A percentile compares a stretch with the other conserved stretches of the same genome.
Conservation (phyloP, 2,888 invertebrate species). For the Epistrophe grossulariae region DNA sequence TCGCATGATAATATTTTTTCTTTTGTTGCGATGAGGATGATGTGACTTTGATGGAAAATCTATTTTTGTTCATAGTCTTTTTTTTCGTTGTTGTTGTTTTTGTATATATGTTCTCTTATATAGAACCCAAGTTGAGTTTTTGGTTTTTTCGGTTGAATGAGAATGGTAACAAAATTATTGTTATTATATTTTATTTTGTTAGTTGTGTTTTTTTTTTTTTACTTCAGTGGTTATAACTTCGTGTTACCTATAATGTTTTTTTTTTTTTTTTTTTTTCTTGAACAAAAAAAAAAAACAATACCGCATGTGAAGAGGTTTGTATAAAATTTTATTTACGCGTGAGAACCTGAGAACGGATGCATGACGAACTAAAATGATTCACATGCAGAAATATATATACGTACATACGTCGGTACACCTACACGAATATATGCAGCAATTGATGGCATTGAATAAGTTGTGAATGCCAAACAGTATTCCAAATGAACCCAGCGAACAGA, state of each 20-base stretch:
- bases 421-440: conserved; percentile 42
- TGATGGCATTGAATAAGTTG: conserved; percentile 48
- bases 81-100: conserved; percentile 25
- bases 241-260: neutral
- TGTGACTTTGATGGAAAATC: conserved; percentile 76
- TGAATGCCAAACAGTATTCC: conserved; percentile 18
- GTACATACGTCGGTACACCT: conserved; percentile 10
- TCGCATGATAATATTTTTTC: conserved; percentile 58
- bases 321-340: conserved; percentile 68
- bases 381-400: conserved; percentile 53
- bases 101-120: neutral
- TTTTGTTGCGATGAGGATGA: conserved; percentile 59
- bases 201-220: conserved; percentile 8
- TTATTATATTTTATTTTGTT: conserved; percentile 72
- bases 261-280: conserved; percentile 12
- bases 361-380: conserved; percentile 62
- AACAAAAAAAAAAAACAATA: conserved; percentile 14
- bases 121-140: conserved; percentile 30
- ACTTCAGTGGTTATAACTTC: conserved; percentile 45
- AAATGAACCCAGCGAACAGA: neutral
- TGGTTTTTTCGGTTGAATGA: conserved; percentile 72
- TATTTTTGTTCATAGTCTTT: conserved; percentile 41
- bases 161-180: conserved; percentile 73
- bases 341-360: conserved; percentile 76
- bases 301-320: conserved; percentile 38